These are phyloP conservation scores for Hoplodrina blanda DNA, from an alignment of 2,888 invertebrate species.

Conservation along the genomic window DNA sequence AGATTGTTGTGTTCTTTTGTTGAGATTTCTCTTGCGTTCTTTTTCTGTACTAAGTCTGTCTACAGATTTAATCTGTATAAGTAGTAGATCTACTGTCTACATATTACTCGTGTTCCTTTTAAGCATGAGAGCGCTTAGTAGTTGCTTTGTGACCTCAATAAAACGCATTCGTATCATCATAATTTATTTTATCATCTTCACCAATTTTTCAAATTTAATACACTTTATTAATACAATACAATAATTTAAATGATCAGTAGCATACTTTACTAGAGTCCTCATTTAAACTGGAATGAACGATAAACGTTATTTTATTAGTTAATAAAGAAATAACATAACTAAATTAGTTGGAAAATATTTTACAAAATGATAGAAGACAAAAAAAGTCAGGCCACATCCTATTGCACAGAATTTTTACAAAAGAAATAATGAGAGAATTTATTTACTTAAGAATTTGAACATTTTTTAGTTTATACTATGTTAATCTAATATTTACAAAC, in stretches of 20 bases:
- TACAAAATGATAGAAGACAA: constrained; percentile 77
- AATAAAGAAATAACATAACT: constrained; percentile 89
- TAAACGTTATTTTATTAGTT: constrained; percentile 88
- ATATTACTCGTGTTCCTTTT: neutral
- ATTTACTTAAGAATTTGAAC: constrained; percentile 76
- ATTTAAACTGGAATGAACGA: constrained; percentile 90
- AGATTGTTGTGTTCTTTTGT: constrained; percentile 4
- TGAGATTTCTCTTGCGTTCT: neutral
- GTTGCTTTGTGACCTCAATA: constrained; percentile 41
- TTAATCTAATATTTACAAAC: constrained; percentile 87
- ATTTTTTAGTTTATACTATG: constrained; percentile 79
- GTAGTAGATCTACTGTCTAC: neutral
- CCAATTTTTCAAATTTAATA: constrained; percentile 90
- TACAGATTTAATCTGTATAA: neutral
- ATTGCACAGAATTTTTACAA: constrained; percentile 84
- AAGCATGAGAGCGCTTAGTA: neutral
- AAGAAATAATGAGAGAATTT: constrained; percentile 66
- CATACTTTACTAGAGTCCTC: constrained; percentile 87
- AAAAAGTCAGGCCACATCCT: constrained; percentile 83
- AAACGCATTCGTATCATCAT: constrained; percentile 83
- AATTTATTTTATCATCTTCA: constrained; percentile 90
- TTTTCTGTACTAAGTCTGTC: neutral
- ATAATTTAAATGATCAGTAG: constrained; percentile 90
- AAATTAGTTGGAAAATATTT: constrained; percentile 83
- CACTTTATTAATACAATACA: constrained; percentile 89